A percentile compares a stretch with the other conserved stretches of the same genome.
These are phyloP conservation scores for Helobdella robusta DNA, from an alignment of 2,888 invertebrate species.

Conservation along the genomic window DNA sequence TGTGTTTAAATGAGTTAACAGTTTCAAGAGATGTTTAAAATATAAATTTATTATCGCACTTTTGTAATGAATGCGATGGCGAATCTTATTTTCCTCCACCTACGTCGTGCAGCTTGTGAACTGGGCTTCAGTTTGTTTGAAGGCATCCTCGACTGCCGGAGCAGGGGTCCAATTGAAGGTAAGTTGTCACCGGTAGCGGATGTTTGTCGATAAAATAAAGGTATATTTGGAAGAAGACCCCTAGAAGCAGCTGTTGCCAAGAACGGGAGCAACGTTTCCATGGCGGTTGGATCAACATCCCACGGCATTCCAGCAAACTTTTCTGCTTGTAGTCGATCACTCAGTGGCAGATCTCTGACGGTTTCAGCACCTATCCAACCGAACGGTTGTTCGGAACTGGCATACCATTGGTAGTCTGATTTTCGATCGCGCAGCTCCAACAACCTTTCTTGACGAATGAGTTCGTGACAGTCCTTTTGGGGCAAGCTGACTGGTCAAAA, in stretches of 20 bases:
- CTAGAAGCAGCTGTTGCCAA: slow-evolving; percentile 26
- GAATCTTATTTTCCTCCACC: slow-evolving; percentile 34
- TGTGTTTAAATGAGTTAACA: not conserved
- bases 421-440: slow-evolving; percentile 34
- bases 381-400: slow-evolving; percentile 22
- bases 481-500: slow-evolving; percentile 32
- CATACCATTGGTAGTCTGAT: slow-evolving; percentile 32
- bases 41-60: not conserved
- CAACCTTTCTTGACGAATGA: slow-evolving; percentile 33
- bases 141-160: not conserved
- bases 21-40: not conserved
- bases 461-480: slow-evolving; percentile 33
- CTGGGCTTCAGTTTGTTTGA: not conserved
- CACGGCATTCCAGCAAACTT: slow-evolving; percentile 32
- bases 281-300: slow-evolving; percentile 32
- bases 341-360: slow-evolving; percentile 32
- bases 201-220: slow-evolving; percentile 28
- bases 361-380: slow-evolving; percentile 29
- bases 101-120: slow-evolving; percentile 22
- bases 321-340: slow-evolving; percentile 33
- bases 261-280: slow-evolving; percentile 28
- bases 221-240: slow-evolving; percentile 29
- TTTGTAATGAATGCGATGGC: slow-evolving; percentile 32
- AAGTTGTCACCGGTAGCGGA: slow-evolving; percentile 25
- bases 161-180: slow-evolving; percentile 27